A percentile compares a stretch with the other conserved stretches of the same genome.
phyloP scores from a whole-genome alignment of 2,888 invertebrate species.

The Rhorus exstirpatorius region DNA sequence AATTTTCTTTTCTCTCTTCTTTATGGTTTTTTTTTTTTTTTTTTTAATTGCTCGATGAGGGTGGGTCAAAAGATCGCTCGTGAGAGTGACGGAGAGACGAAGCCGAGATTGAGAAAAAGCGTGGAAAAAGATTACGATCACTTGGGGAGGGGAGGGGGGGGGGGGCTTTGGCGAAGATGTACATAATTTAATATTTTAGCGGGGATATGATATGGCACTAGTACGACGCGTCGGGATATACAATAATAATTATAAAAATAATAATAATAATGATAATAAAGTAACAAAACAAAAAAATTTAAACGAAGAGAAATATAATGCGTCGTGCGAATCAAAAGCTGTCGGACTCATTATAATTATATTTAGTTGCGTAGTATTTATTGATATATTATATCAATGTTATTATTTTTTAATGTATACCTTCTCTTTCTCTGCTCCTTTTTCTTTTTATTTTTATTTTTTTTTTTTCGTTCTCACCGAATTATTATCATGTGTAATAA shows the following conservation, averaged over 20 bases:
- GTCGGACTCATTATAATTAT: conserved; percentile 76
- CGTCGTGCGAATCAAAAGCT: conserved; percentile 72
- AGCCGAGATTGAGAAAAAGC: conserved; percentile 48
- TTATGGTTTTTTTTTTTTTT: conserved; percentile 47
- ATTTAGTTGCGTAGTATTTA: conserved; percentile 84
- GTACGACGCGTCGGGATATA: conserved; percentile 59
- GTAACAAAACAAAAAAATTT: conserved; percentile 51
- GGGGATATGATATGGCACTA: conserved; percentile 67
- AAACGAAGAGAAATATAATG: conserved; percentile 68
- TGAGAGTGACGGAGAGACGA: conserved; percentile 54
- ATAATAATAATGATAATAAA: conserved; percentile 49
- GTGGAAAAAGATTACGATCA: conserved; percentile 49
- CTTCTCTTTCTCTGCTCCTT: conserved; percentile 46
- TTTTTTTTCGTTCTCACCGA: too few relatives aligned
- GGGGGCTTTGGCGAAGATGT: conserved; percentile 79
- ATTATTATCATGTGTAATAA: conserved; percentile 78
- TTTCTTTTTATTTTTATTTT: conserved; percentile 77
- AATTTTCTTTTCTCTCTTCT: conserved; percentile 50
- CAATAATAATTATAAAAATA: conserved; percentile 60
- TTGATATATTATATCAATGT: conserved; percentile 79
- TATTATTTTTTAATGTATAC: conserved; percentile 74
- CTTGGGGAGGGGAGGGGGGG: background rate
- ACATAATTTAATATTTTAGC: conserved; percentile 81
- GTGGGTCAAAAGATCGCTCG: conserved; percentile 54
- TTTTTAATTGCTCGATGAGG: conserved; percentile 62